Percentiles rank a stretch among this genome's conserved stretches.
Conservation (phyloP, 2,888 invertebrate genomes). For the Pseudococcus jackbeardsleyi region DNA sequence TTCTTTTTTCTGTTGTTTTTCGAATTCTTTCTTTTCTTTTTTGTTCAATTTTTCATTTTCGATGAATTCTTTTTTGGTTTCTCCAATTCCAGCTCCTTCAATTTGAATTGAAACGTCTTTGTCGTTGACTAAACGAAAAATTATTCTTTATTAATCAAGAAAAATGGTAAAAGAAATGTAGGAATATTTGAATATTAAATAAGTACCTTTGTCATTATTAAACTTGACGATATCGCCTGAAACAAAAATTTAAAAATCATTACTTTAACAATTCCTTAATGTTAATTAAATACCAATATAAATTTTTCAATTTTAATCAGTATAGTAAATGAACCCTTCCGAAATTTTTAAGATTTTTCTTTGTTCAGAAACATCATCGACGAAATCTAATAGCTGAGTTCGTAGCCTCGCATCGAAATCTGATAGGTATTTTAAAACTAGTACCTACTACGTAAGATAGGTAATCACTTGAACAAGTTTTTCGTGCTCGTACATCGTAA, state of each 20-base stretch:
- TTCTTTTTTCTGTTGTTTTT: constrained; percentile 33
- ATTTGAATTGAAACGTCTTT: not conserved
- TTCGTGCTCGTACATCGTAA: constrained; percentile 7
- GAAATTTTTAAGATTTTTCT: too few relatives aligned
- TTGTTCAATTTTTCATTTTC: constrained; percentile 7
- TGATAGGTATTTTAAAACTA: too few relatives aligned
- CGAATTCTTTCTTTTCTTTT: constrained; percentile 31
- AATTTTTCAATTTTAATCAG: too few relatives aligned
- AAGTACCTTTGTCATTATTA: not conserved
- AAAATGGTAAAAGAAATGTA: not conserved
- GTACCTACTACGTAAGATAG: not conserved
- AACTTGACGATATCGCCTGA: constrained; percentile 5
- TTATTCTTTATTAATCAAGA: not conserved
- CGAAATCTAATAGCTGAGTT: too few relatives aligned
- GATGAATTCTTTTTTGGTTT: not conserved
- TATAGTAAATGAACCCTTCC: too few relatives aligned
- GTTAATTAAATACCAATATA: too few relatives aligned
- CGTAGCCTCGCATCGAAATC: too few relatives aligned
- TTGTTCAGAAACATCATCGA: too few relatives aligned
- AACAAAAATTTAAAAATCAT: not conserved
- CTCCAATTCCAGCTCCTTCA: not conserved
- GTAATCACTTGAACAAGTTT: not conserved
- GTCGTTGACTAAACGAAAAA: not conserved
- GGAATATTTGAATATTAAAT: not conserved
- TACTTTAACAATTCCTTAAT: too few relatives aligned